Evolutionary conservation across 2,888 invertebrate species (phyloP).

Genomic region (Trachelus stipa): DNA sequence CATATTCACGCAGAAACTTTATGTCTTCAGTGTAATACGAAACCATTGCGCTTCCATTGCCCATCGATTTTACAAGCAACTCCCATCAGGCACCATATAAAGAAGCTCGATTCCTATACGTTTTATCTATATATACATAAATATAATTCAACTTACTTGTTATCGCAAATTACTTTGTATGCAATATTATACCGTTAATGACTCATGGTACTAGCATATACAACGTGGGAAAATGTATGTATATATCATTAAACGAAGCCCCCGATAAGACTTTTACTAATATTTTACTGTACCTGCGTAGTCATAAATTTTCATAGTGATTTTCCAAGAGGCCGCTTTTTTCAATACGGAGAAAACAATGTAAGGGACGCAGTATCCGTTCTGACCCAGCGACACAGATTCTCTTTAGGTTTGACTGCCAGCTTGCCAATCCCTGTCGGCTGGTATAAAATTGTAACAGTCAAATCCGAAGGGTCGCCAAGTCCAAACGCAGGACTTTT

Average conservation of each 20-base stretch:
- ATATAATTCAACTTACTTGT: background rate
- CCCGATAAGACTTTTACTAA: background rate
- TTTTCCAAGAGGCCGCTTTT: background rate
- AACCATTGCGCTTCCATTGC: background rate
- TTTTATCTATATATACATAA: background rate
- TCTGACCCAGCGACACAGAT: conserved; percentile 43
- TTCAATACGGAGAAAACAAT: background rate
- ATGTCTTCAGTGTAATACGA: background rate
- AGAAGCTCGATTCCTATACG: background rate
- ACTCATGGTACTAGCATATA: background rate
- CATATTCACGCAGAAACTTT: background rate
- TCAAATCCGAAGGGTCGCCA: too few species aligned
- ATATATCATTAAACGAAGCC: background rate
- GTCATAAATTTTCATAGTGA: background rate
- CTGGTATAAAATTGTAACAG: background rate
- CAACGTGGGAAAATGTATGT: background rate
- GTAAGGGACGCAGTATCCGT: background rate
- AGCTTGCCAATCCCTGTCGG: background rate
- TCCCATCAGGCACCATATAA: background rate
- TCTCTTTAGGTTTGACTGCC: conserved; percentile 31
- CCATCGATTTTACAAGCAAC: background rate
- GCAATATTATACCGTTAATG: background rate
- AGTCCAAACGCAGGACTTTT: too few species aligned
- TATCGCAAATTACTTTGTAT: background rate
- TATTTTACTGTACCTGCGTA: background rate